phyloP scores from a whole-genome alignment of 2,797 vertebrate genomes.

The Acrossocheilus fasciatus region DNA sequence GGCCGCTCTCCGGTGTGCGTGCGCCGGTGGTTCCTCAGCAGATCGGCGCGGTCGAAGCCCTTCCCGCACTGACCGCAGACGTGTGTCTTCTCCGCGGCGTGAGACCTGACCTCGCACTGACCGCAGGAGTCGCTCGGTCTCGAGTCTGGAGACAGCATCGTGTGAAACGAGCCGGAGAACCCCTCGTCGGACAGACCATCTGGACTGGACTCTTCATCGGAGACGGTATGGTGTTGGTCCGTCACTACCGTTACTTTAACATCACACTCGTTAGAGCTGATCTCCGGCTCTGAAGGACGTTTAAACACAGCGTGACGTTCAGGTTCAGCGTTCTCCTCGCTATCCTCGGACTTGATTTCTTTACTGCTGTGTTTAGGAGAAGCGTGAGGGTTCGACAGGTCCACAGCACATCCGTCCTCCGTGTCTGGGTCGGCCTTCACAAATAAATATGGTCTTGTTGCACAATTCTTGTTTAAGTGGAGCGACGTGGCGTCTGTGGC shows the following conservation, averaged over 20 bases:
- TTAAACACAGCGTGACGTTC: constrained; percentile 54
- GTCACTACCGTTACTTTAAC: constrained; percentile 68
- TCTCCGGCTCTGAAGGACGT: constrained; percentile 10
- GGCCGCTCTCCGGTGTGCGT: constrained; percentile 85
- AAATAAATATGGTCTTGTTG: constrained; percentile 13
- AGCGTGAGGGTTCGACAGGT: constrained; percentile 69
- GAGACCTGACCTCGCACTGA: constrained; percentile 51
- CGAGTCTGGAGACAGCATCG: background rate
- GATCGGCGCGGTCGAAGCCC: constrained; percentile 77
- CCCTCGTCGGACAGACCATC: constrained; percentile 19
- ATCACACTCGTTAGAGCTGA: constrained; percentile 48
- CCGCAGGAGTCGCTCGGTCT: constrained; percentile 67
- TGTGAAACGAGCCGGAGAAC: constrained; percentile 5
- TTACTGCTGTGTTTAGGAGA: constrained; percentile 63
- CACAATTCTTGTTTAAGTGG: constrained; percentile 3
- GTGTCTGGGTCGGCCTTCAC: constrained; percentile 69
- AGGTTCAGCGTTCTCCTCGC: constrained; percentile 21
- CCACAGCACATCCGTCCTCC: constrained; percentile 67
- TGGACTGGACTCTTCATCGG: background rate
- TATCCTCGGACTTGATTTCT: constrained; percentile 67
- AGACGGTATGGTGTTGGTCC: constrained; percentile 43
- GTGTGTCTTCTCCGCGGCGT: too few relatives aligned
- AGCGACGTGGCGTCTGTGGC: constrained; percentile 23
- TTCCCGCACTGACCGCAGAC: constrained; percentile 80
- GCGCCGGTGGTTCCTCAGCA: constrained; percentile 81